These are phyloP conservation scores for Distichodus sexfasciatus DNA, from an alignment of 2,797 vertebrate species.

Conservation along the genomic window DNA sequence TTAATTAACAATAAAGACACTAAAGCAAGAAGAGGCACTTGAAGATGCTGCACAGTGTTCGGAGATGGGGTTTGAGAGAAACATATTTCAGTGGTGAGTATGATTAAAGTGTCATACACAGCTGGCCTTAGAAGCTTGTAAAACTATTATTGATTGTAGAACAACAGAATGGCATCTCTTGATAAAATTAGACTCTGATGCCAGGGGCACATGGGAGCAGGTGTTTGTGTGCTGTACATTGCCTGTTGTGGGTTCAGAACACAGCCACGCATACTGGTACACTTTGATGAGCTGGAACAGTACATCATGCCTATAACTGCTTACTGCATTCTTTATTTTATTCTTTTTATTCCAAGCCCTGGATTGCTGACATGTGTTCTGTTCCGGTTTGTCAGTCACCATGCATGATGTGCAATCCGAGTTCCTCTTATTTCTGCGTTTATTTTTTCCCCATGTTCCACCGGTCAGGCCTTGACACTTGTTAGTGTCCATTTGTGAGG, in stretches of 20 bases:
- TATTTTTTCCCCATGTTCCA: constrained; percentile 5
- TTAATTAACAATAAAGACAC: neutral
- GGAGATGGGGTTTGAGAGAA: neutral
- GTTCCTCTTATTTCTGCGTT: constrained; percentile 2
- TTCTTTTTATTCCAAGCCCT: constrained; percentile 1
- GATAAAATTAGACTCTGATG: constrained; percentile 4
- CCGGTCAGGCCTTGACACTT: constrained; percentile 27
- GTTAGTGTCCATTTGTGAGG: constrained; percentile 41
- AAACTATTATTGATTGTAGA: constrained; percentile 18
- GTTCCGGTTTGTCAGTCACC: constrained; percentile 15
- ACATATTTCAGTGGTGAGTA: neutral
- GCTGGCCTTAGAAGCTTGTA: constrained; percentile 1
- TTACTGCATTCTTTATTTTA: constrained; percentile 50
- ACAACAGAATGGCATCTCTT: neutral
- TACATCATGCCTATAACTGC: constrained; percentile 46
- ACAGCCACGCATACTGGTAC: neutral
- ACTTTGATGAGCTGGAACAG: constrained; percentile 44
- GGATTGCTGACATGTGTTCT: constrained; percentile 23
- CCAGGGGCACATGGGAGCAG: constrained; percentile 1
- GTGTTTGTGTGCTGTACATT: constrained; percentile 1
- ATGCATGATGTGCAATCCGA: constrained; percentile 20
- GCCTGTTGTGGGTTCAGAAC: neutral
- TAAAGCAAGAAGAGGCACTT: constrained; percentile 6
- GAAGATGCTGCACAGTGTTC: neutral
- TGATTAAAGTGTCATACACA: constrained; percentile 13